Evolutionary conservation across 1,140 invertebrate species (phyloP).

Genomic region (Aphis craccivora): DNA sequence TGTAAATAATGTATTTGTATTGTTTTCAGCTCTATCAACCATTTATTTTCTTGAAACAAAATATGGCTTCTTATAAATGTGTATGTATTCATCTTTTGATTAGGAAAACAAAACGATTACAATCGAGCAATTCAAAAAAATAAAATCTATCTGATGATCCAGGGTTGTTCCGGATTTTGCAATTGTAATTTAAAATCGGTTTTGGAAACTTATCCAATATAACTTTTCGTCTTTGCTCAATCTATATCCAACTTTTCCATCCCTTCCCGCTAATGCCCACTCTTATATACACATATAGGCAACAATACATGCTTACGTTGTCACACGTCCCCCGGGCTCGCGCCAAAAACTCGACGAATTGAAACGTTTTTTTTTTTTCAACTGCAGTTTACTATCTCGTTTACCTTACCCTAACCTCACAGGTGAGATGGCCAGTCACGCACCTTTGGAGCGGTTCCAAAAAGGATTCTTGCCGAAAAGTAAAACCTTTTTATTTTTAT

Average conservation of each 20-base stretch:
- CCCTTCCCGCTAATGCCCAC: not conserved
- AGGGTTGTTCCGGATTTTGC: not conserved
- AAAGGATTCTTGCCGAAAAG: constrained; percentile 32
- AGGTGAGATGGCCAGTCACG: constrained; percentile 39
- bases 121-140: constrained; percentile 4
- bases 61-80: not conserved
- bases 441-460: constrained; percentile 26
- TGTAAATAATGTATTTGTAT: not conserved
- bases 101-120: not conserved
- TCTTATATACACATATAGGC: not conserved
- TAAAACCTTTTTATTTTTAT: constrained; percentile 46
- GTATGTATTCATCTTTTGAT: not conserved
- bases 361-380: constrained; percentile 46
- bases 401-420: constrained; percentile 9
- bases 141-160: constrained; percentile 24
- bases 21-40: not conserved
- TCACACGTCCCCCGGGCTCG: constrained; percentile 25
- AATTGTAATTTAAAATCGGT: constrained; percentile 54
- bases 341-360: constrained; percentile 47
- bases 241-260: not conserved
- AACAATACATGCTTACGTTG: constrained; percentile 16
- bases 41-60: no score
- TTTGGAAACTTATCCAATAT: constrained; percentile 52
- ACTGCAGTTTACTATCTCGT: constrained; percentile 42
- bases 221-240: constrained; percentile 38